Percentiles rank a stretch among this genome's conserved stretches.
Evolutionary conservation across 2,888 invertebrate species (phyloP).

Genomic region (Lithophane socia): DNA sequence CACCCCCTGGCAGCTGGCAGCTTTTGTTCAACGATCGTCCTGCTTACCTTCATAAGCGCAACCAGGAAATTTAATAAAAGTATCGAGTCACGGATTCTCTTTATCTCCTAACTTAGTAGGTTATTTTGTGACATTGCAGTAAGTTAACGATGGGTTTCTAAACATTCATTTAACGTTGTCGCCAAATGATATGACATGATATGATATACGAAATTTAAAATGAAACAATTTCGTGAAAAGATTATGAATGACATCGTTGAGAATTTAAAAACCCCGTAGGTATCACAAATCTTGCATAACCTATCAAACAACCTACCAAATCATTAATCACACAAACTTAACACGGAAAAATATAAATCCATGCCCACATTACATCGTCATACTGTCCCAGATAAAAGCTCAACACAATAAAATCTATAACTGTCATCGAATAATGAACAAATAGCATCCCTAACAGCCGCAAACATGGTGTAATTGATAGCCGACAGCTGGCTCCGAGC

Average conservation of each 20-base stretch:
- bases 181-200: not conserved
- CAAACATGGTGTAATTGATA: slow-evolving; percentile 86
- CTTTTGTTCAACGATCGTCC: slow-evolving; percentile 78
- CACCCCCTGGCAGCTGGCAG: slow-evolving; percentile 80
- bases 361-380: slow-evolving; percentile 13
- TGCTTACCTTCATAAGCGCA: slow-evolving; percentile 79
- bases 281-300: not conserved
- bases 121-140: slow-evolving; percentile 46
- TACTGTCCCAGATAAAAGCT: slow-evolving; percentile 56
- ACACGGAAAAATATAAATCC: not conserved
- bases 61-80: slow-evolving; percentile 82
- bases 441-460: slow-evolving; percentile 87
- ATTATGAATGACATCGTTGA: not conserved
- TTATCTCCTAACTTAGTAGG: slow-evolving; percentile 68
- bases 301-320: too few relatives aligned
- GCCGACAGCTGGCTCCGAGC: slow-evolving; percentile 81
- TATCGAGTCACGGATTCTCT: slow-evolving; percentile 74
- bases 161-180: slow-evolving; percentile 7
- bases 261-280: not conserved
- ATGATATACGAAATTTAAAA: not conserved
- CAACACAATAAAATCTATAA: slow-evolving; percentile 82
- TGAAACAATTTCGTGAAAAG: not conserved
- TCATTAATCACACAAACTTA: slow-evolving; percentile 16
- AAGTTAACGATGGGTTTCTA: slow-evolving; percentile 13
- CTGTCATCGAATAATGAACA: slow-evolving; percentile 86